Conservation (phyloP, 1,140 invertebrate species). For the Trichogramma pretiosum region DNA sequence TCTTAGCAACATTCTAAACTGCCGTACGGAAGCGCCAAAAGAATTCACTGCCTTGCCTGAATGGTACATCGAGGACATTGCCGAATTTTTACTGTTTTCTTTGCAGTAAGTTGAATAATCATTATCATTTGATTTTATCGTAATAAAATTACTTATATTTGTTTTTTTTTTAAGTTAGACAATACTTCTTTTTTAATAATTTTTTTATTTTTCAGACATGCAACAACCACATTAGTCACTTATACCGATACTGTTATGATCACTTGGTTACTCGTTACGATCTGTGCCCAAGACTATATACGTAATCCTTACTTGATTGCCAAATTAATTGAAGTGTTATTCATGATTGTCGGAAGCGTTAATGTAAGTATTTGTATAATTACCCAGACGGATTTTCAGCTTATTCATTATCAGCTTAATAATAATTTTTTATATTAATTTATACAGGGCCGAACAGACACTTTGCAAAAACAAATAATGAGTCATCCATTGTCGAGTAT, state of each 20-base stretch:
- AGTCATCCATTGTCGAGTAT: constrained; percentile 77
- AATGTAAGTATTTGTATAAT: constrained; percentile 45
- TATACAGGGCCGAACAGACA: constrained; percentile 50
- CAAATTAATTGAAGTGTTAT: constrained; percentile 90
- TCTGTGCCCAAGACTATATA: constrained; percentile 83
- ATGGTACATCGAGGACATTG: constrained; percentile 94
- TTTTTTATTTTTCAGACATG: constrained; percentile 58
- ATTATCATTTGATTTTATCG: neutral
- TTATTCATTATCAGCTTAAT: neutral
- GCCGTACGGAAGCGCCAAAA: constrained; percentile 54
- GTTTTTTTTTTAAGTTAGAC: neutral
- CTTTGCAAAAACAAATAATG: constrained; percentile 61
- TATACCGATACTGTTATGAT: constrained; percentile 75
- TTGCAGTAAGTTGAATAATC: constrained; percentile 70
- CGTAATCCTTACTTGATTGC: constrained; percentile 94
- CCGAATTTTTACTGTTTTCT: constrained; percentile 86
- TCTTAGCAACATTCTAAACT: constrained; percentile 38
- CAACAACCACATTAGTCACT: constrained; percentile 64
- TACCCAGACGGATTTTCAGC: neutral
- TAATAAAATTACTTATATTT: constrained; percentile 1
- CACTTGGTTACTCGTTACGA: constrained; percentile 77
- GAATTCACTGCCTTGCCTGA: constrained; percentile 85
- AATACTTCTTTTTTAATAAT: neutral
- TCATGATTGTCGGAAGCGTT: constrained; percentile 79
- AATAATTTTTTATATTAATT: constrained; percentile 6